Conservation (phyloP, 2,113 vertebrate genomes). For the Pelvicachromis taeniatus region DNA sequence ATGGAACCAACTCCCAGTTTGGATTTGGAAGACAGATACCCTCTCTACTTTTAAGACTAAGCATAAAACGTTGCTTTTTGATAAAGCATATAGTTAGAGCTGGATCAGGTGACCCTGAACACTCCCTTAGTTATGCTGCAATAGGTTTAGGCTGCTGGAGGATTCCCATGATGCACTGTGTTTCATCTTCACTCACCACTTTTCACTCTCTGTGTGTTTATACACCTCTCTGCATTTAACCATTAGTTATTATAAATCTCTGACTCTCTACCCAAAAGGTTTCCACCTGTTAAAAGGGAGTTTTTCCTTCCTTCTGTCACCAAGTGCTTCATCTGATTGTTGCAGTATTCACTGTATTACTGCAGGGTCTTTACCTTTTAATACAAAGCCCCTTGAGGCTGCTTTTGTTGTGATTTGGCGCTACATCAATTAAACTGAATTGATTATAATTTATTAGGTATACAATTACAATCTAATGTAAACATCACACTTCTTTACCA, state of each 20-base stretch:
- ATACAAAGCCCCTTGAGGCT: background rate
- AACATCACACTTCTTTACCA: background rate
- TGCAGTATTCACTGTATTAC: too few species aligned
- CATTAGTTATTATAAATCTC: background rate
- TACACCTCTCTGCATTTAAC: background rate
- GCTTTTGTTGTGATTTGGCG: background rate
- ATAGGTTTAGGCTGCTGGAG: too few species aligned
- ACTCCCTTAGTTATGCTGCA: too few species aligned
- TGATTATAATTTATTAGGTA: background rate
- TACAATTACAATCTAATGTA: background rate
- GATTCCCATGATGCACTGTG: too few species aligned
- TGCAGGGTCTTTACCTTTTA: background rate
- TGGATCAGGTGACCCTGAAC: too few species aligned
- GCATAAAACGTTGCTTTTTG: background rate
- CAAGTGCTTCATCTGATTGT: fast-evolving
- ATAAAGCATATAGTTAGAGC: background rate
- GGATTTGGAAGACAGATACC: background rate
- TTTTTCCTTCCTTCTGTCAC: background rate
- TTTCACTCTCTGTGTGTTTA: background rate
- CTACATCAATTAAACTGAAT: background rate
- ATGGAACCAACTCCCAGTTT: background rate
- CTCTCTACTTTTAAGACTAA: background rate
- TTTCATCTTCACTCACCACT: too few species aligned
- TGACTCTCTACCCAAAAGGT: background rate
- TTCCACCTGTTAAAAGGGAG: background rate